Base-by-base conservation (phyloP, 2,888 invertebrate species). In the Stenoptilia bipunctidactyla region DNA sequence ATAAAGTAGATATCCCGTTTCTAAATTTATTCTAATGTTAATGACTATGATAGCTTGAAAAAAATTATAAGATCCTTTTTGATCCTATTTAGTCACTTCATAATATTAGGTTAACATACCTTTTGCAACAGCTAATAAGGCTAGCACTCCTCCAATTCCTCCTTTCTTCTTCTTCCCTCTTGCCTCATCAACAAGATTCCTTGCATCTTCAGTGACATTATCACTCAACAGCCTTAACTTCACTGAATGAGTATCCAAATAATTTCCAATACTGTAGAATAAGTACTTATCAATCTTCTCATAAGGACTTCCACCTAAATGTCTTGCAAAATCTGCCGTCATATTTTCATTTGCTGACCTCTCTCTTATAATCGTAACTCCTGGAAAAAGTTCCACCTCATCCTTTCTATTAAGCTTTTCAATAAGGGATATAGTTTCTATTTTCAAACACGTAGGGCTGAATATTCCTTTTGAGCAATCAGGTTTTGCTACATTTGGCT, bases 211-310 rank as follows among this genome's bases (percentile, higher is more conserved):
- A 35, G 86, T 83, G 1, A 86, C 85, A 41, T 74, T 75, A 12
- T 89, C 86, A 60, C 92, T 90, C 55, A 91, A 79, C 36, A 93
- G 71, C 56, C 89, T 89, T 44, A 93, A 77, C 44, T 90, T 89
- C 45, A 94, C 82, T 0, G 91, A 89, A 54, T 92, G 92, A 3
- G 89, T 89, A 59, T 89, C 90, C 45, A 93, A 69, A 50, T 92
- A 91, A 46, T 85, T 88, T 13, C 89, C 88, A 38, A 93, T 73
- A 58, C 90, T 90, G 53, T 89, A 90, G 49, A 92, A 56, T 25
- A 94, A 77, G 53, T 89, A 92, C 34, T 90, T 92, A 59, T 93
- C 92, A 38, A 94, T 66, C 25, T 92, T 85, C 38, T 90, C 90
- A 53, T 91, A 91, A 9, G 91, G 89, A 58, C 92, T 92, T 36